A percentile compares a stretch with the other conserved stretches of the same genome.
Evolutionary conservation across 2,797 vertebrate genomes (phyloP).

Genomic region (Tinamus major): DNA sequence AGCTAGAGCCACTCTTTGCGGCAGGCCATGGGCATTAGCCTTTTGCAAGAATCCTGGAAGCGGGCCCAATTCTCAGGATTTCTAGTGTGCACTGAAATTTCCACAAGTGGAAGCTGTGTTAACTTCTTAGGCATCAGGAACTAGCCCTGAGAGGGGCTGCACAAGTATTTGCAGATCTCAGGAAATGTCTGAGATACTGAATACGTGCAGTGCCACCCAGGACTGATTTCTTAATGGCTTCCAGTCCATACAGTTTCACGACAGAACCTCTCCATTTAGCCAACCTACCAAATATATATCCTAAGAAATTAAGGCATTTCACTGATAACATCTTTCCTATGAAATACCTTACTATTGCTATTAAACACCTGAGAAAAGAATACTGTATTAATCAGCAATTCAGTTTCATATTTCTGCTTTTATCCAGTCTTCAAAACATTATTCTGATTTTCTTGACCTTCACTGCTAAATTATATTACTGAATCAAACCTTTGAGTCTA

Average conservation of each 20-base stretch:
- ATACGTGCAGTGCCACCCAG: rapidly evolving
- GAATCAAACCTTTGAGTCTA: not conserved
- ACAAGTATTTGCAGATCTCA: not conserved
- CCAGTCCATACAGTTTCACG: not conserved
- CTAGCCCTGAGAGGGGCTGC: not conserved
- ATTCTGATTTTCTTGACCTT: not conserved
- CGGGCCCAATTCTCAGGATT: not conserved
- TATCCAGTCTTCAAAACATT: not conserved
- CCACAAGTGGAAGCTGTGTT: not conserved
- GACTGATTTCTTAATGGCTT: not conserved
- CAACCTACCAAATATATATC: not conserved
- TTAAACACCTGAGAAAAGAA: not conserved
- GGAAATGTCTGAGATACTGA: not conserved
- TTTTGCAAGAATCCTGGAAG: not conserved
- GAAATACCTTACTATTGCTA: not conserved
- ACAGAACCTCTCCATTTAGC: not conserved
- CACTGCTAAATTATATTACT: not conserved
- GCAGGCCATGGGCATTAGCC: not conserved
- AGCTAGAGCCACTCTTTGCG: rapidly evolving
- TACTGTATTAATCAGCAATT: not conserved
- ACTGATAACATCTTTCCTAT: not conserved
- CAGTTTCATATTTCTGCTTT: not conserved
- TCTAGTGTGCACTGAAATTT: not conserved
- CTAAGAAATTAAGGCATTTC: not conserved
- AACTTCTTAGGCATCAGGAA: not conserved